Evolutionary conservation across 1,140 invertebrate species (phyloP).

Genomic region (Brachionus asplanchnoidis): DNA sequence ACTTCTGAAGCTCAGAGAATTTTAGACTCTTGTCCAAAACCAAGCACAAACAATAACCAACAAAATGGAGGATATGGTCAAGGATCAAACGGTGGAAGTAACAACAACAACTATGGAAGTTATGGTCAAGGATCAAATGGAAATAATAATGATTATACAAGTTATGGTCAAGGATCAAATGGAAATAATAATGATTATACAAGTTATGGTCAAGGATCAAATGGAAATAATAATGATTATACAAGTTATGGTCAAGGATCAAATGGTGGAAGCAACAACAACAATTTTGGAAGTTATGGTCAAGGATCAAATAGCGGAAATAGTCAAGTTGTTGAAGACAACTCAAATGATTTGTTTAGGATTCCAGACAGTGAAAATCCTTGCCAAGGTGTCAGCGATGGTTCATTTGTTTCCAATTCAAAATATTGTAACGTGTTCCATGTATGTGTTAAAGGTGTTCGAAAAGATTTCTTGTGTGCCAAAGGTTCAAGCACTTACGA

Average conservation of each 20-base stretch:
- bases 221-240: too few species aligned
- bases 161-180: too few species aligned
- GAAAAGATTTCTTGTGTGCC: slow-evolving; percentile 38
- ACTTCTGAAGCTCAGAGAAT: slow-evolving; percentile 5
- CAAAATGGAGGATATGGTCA: neutral
- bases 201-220: too few species aligned
- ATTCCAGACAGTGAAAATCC: slow-evolving; percentile 27
- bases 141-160: too few species aligned
- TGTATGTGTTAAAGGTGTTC: slow-evolving; percentile 24
- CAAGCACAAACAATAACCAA: neutral
- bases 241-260: too few species aligned
- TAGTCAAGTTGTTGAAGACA: neutral
- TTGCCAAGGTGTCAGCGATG: slow-evolving; percentile 22
- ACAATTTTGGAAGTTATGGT: too few species aligned
- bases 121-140: neutral
- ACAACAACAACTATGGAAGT: neutral
- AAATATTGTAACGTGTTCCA: slow-evolving; percentile 40
- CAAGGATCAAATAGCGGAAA: too few species aligned
- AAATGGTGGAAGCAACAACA: too few species aligned
- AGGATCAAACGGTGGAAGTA: neutral
- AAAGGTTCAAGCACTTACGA: slow-evolving; percentile 35
- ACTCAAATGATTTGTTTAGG: slow-evolving; percentile 9
- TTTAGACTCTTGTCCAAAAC: slow-evolving; percentile 26
- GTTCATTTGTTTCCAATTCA: slow-evolving; percentile 1
- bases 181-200: too few species aligned